These are phyloP conservation scores for Eubasilissa splendida DNA, from an alignment of 2,888 invertebrate genomes.

Conservation along the genomic window DNA sequence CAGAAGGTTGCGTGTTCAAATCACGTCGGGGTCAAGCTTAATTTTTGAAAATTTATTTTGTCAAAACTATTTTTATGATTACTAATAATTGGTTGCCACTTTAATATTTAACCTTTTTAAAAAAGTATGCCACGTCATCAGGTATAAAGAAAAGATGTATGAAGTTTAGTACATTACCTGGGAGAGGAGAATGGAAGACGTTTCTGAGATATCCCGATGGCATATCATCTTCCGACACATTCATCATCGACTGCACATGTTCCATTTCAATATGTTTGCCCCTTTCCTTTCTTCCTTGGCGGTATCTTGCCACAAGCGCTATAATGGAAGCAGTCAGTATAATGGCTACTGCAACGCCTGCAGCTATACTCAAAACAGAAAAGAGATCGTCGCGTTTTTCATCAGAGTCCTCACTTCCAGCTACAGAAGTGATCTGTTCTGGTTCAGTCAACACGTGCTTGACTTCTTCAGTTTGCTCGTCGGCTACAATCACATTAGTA, in stretches of 20 bases:
- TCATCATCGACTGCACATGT: slow-evolving; percentile 65
- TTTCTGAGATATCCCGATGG: slow-evolving; percentile 73
- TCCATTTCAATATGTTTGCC: slow-evolving; percentile 63
- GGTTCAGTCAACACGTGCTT: slow-evolving; percentile 74
- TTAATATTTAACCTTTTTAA: too few relatives aligned
- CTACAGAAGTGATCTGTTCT: slow-evolving; percentile 72
- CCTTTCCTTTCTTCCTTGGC: slow-evolving; percentile 53
- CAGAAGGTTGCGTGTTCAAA: slow-evolving; percentile 98
- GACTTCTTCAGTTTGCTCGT: slow-evolving; percentile 65
- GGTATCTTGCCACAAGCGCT: slow-evolving; percentile 69
- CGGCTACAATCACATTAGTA: slow-evolving; percentile 44
- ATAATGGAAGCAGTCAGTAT: slow-evolving; percentile 71
- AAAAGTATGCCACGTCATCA: too few relatives aligned
- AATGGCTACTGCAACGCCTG: slow-evolving; percentile 71
- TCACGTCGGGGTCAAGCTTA: slow-evolving; percentile 90
- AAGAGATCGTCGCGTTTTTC: slow-evolving; percentile 66
- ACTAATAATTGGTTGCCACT: too few relatives aligned
- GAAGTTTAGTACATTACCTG: slow-evolving; percentile 65
- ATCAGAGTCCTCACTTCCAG: slow-evolving; percentile 68
- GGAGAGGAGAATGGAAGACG: slow-evolving; percentile 73
- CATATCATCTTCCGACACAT: slow-evolving; percentile 67
- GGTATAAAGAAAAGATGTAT: too few relatives aligned
- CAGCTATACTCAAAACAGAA: slow-evolving; percentile 71
- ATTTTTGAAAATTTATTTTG: slow-evolving; percentile 11
- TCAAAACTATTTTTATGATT: too few relatives aligned